Base-by-base conservation (phyloP, 1,140 invertebrate genomes). In the Leptopilina clavipes region DNA sequence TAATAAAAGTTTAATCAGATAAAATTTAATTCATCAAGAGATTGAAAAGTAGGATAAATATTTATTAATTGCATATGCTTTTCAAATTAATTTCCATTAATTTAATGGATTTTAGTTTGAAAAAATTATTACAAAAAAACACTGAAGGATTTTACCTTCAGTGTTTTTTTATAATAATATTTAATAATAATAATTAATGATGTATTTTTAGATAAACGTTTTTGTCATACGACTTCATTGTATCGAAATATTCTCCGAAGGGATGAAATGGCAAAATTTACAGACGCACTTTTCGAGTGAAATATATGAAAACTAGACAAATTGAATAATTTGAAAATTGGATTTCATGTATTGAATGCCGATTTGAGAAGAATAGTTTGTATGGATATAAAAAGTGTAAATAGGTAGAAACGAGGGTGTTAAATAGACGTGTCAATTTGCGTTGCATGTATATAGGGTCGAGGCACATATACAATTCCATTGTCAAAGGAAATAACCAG, bases 361-460 rank as follows among this genome's bases (percentile, higher is more conserved):
- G 22, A 37, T 65, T 31, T 31, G 11, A 65, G 11, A 65, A 14
- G 31, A 31, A 22, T 25, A 3, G 37, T 40, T 3, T 40, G 7
- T 9, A 40, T 6, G 37, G 2, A 40, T 40, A 31, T 31, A 31
- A 65, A 65, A 65, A 65, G 59, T 31, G 59, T 65, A 31, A 65
- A 31, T 65, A 65, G 59, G 59, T 65, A 65, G 59, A 65, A 65
- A 65, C 59, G 59, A 65, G 59, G 59, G 59, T 65, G 59, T 65
- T 65, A 65, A 65, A 65, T 65, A 65, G 59, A 65, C 59, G 25
- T 65, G 59, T 65, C 59, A 65, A 65, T 65, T 65, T 65, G 25
- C 25, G 59, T 65, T 65, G 59, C 59, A 25, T 65, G 5, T 40
- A 40, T 40, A 40, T 9, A 65, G 59, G 59, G 59, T 65, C 59